A percentile compares a stretch with the other conserved stretches of the same genome.
Evolutionary conservation across 2,888 invertebrate species (phyloP).

Genomic region (Pristionchus exspectatus): DNA sequence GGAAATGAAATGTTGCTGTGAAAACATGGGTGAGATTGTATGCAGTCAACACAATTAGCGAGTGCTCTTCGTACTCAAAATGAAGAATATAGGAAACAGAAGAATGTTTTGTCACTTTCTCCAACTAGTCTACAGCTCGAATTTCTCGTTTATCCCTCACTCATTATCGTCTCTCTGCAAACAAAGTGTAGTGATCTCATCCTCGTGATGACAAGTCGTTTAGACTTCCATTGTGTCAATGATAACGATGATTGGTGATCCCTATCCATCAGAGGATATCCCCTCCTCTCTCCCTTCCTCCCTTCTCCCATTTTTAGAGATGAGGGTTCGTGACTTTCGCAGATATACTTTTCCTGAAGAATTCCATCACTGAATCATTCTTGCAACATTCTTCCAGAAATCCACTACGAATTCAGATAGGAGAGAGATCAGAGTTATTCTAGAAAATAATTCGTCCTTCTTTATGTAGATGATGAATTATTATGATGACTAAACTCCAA

Average conservation of each 20-base stretch:
- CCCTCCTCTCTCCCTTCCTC: neutral
- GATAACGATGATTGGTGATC: slow-evolving; percentile 23
- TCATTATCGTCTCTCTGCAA: slow-evolving; percentile 31
- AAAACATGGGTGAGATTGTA: neutral
- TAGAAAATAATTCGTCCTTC: neutral
- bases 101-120: slow-evolving; percentile 22
- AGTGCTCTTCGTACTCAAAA: slow-evolving; percentile 9
- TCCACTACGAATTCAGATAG: neutral
- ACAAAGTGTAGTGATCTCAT: slow-evolving; percentile 29
- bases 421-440: neutral
- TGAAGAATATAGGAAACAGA: neutral
- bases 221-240: slow-evolving; percentile 24
- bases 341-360: neutral
- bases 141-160: slow-evolving; percentile 19
- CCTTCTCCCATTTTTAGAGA: neutral
- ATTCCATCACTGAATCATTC: neutral
- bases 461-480: neutral
- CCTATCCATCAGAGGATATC: neutral
- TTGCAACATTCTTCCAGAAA: slow-evolving; percentile 42
- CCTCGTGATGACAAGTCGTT: slow-evolving; percentile 6
- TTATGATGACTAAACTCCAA: neutral
- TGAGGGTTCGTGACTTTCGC: neutral
- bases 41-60: neutral
- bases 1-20: neutral
- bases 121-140: slow-evolving; percentile 27